Conservation (phyloP, 1,140 invertebrate species). For the Paralvinella palmiformis region DNA sequence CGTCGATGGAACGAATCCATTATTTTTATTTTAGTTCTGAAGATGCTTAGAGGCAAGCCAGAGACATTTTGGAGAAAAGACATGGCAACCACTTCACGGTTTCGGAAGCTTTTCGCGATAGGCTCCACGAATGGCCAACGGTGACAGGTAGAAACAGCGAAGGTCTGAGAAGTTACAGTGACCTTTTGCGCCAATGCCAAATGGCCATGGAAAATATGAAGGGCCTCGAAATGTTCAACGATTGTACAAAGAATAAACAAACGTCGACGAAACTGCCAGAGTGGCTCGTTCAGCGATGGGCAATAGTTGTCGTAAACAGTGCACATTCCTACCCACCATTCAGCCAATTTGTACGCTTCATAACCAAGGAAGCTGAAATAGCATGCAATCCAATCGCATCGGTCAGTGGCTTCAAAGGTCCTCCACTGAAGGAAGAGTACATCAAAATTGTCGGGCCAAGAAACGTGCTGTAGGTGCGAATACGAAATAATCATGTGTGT, state of each 20-base stretch:
- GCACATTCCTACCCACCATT: conserved; percentile 21
- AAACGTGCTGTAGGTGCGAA: neutral
- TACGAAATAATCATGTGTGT: neutral
- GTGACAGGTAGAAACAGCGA: conserved; percentile 13
- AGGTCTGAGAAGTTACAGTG: conserved; percentile 19
- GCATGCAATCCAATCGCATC: conserved; percentile 20
- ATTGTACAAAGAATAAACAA: conserved; percentile 24
- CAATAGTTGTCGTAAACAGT: conserved; percentile 10
- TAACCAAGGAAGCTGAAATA: conserved; percentile 22
- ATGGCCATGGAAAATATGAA: conserved; percentile 16
- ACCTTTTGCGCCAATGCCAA: conserved; percentile 24
- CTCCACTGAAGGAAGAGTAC: neutral
- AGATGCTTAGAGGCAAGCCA: neutral
- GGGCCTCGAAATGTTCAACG: conserved; percentile 21
- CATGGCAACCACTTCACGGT: conserved; percentile 1
- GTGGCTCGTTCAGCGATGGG: conserved; percentile 23
- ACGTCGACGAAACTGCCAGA: conserved; percentile 24
- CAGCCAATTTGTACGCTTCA: conserved; percentile 21
- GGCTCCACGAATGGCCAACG: conserved; percentile 7
- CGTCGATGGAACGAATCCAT: neutral
- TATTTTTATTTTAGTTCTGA: conserved; percentile 6
- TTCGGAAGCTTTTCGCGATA: conserved; percentile 9
- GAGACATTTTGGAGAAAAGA: neutral
- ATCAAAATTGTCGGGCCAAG: neutral
- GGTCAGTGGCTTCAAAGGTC: neutral